Conservation (phyloP, 2,113 vertebrate species). For the Syngnathus floridae region DNA sequence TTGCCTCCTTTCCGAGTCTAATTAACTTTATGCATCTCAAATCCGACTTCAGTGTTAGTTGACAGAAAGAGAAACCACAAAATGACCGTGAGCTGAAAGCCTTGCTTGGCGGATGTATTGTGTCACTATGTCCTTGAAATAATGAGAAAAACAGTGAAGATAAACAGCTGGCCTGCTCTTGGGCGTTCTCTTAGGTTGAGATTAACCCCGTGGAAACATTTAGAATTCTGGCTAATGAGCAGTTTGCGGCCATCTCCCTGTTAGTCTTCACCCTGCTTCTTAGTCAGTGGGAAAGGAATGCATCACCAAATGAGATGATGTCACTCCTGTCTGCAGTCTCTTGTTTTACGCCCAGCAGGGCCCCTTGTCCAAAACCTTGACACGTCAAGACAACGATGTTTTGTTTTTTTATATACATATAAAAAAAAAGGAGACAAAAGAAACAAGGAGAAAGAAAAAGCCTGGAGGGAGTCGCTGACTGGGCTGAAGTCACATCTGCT, state of each 20-base stretch:
- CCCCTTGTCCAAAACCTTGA: conserved; percentile 14
- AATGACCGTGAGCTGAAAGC: conserved; percentile 10
- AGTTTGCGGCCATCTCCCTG: conserved; percentile 13
- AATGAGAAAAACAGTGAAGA: conserved; percentile 29
- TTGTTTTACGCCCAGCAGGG: conserved; percentile 33
- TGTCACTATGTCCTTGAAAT: conserved; percentile 28
- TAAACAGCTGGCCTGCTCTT: conserved; percentile 28
- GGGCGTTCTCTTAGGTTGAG: conserved; percentile 11
- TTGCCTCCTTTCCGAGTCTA: conserved; percentile 9
- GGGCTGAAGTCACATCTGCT: conserved; percentile 58
- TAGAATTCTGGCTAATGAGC: conserved; percentile 19
- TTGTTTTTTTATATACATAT: not conserved
- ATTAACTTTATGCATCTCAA: conserved; percentile 34
- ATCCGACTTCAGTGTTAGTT: conserved; percentile 29
- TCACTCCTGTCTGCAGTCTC: conserved; percentile 49
- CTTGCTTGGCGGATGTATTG: conserved; percentile 7
- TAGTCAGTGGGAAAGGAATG: conserved; percentile 57
- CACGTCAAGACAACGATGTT: not conserved
- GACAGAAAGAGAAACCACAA: conserved; percentile 19
- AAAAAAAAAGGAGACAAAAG: not conserved
- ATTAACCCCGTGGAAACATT: conserved; percentile 37
- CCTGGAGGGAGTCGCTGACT: conserved; percentile 52
- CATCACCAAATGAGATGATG: conserved; percentile 51
- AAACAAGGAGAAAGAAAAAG: conserved; percentile 30
- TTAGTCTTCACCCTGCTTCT: conserved; percentile 35